These are phyloP conservation scores for Drosophila lacicola DNA, from an alignment of 2,888 invertebrate genomes.

Conservation along the genomic window DNA sequence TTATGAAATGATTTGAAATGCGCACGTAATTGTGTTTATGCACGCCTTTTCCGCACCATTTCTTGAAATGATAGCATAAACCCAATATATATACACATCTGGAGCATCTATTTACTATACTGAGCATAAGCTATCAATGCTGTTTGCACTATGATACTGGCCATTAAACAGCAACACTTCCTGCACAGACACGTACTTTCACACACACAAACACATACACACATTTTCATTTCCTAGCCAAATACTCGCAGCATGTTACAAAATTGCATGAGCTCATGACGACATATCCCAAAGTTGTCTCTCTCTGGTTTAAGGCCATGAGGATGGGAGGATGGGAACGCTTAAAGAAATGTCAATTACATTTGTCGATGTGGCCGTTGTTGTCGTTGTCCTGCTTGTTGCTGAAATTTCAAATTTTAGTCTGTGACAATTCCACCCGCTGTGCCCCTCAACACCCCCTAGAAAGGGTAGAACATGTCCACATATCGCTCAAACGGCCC, in stretches of 20 bases:
- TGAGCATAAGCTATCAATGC: conserved; percentile 41
- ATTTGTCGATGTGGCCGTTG: conserved; percentile 70
- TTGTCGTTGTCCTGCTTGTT: conserved; percentile 35
- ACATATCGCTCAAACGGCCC: conserved; percentile 17
- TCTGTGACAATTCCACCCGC: conserved; percentile 24
- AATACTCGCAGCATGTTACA: conserved; percentile 53
- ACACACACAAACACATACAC: neutral
- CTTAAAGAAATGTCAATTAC: conserved; percentile 79
- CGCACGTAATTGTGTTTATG: conserved; percentile 14
- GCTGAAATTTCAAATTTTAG: conserved; percentile 67
- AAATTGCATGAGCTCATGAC: conserved; percentile 43
- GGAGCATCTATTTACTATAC: conserved; percentile 17
- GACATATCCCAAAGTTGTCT: conserved; percentile 44
- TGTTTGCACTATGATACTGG: conserved; percentile 51
- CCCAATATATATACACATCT: conserved; percentile 2
- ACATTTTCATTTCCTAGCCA: conserved; percentile 25
- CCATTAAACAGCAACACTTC: conserved; percentile 44
- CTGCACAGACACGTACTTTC: conserved; percentile 15
- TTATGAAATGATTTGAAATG: neutral
- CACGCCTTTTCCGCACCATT: conserved; percentile 17
- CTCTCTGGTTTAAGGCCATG: conserved; percentile 46
- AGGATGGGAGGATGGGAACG: conserved; percentile 14
- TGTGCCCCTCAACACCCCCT: neutral
- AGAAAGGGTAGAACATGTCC: conserved; percentile 30
- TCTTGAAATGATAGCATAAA: conserved; percentile 3